Base-by-base conservation (phyloP, 2,888 invertebrate species). In the Herminia tarsipennalis region DNA sequence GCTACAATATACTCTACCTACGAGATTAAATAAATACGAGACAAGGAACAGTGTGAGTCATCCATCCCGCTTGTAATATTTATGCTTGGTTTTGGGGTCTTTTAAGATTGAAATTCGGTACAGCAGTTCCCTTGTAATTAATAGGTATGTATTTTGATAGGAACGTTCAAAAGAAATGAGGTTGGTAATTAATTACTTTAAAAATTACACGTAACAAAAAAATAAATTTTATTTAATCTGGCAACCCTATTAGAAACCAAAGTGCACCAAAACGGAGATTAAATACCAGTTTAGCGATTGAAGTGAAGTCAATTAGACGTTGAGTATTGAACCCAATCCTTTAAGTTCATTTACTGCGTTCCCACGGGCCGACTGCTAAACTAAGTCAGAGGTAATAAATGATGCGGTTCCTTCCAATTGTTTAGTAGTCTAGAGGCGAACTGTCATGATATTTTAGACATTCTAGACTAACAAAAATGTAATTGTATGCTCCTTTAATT, bases 211-310 rank as follows among this genome's bases (percentile, higher is more conserved):
- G 20, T 4, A 5, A 18, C 5, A 18, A 4, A 18, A 18, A 18
- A 18, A 18, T 4, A 18, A 5, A 18, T 18, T 4, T 18, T 18
- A 18, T 18, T 3, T 4, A 8, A n/a, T 2, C 5, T 36, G 18
- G 1, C 17, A 29, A 6, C 16, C 4, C 3, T 18, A 3, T n/a
- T n/a, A n/a, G 10, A 16, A 1, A 6, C 6, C 6, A 3, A 2
- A 25, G 8, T 3, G 8, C 1, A 17, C 12, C 10, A 48, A 37
- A 35, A 35, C 24, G 18, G 25, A 21, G 21, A 18, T 20, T 42
- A 47, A 46, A 70, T 69, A 75, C 71, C 63, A 61, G 53, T 72
- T 77, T 70, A 77, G 69, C 71, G 76, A 78, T 79, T 76, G 73
- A 69, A 71, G 67, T 71, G 64, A 68, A 69, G 65, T 64, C 58